phyloP scores from a whole-genome alignment of 2,797 vertebrate species.

The Tragopan temminckii region DNA sequence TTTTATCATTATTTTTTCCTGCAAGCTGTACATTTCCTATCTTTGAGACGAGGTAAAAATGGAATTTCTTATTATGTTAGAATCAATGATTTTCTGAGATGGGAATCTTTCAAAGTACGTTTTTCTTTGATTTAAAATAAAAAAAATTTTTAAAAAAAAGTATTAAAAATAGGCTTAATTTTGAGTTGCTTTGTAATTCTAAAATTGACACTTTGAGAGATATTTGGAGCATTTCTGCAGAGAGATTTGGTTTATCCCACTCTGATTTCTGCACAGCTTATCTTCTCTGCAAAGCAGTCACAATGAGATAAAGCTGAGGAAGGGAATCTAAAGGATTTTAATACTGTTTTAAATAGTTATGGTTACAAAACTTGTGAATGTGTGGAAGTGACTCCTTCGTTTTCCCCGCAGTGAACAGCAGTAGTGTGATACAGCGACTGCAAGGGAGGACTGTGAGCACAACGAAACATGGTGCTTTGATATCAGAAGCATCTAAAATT shows the following conservation, averaged over 20 bases:
- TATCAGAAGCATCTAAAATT: not conserved
- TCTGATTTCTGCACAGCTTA: not conserved
- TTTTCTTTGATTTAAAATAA: not conserved
- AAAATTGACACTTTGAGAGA: not conserved
- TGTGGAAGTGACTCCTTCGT: not conserved
- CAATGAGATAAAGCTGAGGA: not conserved
- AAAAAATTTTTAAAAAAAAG: not conserved
- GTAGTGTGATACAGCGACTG: not conserved
- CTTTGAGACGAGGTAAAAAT: not conserved
- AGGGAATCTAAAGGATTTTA: not conserved
- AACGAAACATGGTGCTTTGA: not conserved
- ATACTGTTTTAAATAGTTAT: not conserved
- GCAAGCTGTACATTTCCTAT: constrained; percentile 18
- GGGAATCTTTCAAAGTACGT: not conserved
- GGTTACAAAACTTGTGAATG: not conserved
- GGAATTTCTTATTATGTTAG: not conserved
- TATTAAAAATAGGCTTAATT: not conserved
- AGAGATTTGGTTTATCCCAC: not conserved
- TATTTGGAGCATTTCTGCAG: not conserved
- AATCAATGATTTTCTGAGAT: constrained; percentile 25
- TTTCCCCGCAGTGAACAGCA: not conserved
- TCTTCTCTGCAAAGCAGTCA: not conserved
- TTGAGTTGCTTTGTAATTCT: not conserved
- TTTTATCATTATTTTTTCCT: not conserved
- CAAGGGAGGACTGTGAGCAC: not conserved